These are phyloP conservation scores for silkworm (Bombyx mori) DNA, from an alignment of 1,140 invertebrate species.

Conservation along the genomic window ASM3026992v2 NC_085120.1:4216001-4216500, in stretches of 20 bases:
- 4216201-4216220: constrained; percentile 29
- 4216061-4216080: constrained; percentile 43
- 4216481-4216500: no score
- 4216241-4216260: neutral
- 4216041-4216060: constrained; percentile 53
- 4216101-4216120: constrained; percentile 60
- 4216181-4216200: constrained; percentile 26
- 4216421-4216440: no score
- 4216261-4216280: neutral
- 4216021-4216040: constrained; percentile 53
- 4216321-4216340: no score
- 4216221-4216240: neutral
- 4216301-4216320: no score
- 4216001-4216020: constrained; percentile 71
- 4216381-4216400: no score
- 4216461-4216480: no score
- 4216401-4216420: no score
- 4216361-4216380: no score
- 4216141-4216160: constrained; percentile 62
- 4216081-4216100: constrained; percentile 49
- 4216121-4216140: constrained; percentile 69
- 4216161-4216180: constrained; percentile 52
- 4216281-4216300: no score
- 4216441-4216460: no score
- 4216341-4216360: no score